phyloP scores from a whole-genome alignment of 2,113 vertebrate species.

The Fukomys damarensis region DNA sequence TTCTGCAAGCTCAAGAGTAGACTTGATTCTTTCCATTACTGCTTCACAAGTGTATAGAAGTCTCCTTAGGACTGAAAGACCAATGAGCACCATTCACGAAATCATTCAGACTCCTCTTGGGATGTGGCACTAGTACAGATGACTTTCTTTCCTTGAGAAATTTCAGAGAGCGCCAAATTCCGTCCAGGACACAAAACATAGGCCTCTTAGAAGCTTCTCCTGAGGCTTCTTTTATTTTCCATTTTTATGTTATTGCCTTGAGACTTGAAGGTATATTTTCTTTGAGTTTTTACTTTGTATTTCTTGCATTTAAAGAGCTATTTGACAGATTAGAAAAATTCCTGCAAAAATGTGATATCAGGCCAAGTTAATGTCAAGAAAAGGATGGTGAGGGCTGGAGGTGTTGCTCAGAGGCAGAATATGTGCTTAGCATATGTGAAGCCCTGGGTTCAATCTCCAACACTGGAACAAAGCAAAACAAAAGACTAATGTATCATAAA shows the following conservation, averaged over 20 bases:
- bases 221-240: background rate
- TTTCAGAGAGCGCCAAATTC: too few species aligned
- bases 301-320: slow-evolving; percentile 51
- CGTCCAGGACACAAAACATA: background rate
- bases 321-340: slow-evolving; percentile 48
- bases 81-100: background rate
- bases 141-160: background rate
- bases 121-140: background rate
- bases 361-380: background rate
- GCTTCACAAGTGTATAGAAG: background rate
- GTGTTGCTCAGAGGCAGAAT: background rate
- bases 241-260: background rate
- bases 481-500: background rate
- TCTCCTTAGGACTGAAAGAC: background rate
- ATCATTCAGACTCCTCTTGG: background rate
- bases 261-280: slow-evolving; percentile 42
- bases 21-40: background rate
- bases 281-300: slow-evolving; percentile 50
- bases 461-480: background rate
- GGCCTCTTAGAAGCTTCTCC: background rate
- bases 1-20: background rate
- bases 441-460: background rate
- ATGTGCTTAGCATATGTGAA: background rate
- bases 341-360: slow-evolving; percentile 53
- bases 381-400: background rate